These are phyloP conservation scores for Romanogobio albipinnatus DNA, from an alignment of 2,113 vertebrate species.

Conservation along the genomic window DNA sequence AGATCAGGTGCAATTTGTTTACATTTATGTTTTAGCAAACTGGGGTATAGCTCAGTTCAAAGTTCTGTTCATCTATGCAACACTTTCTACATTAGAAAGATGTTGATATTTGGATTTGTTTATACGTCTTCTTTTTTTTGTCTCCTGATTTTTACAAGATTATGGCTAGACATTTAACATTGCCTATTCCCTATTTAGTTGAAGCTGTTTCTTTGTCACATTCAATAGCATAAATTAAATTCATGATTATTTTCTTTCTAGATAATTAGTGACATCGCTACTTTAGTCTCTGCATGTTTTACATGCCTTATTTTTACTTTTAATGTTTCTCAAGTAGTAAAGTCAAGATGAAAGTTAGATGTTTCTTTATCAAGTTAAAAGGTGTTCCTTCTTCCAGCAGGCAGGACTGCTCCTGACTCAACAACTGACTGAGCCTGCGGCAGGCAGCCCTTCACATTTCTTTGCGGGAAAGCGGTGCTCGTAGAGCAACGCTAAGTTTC, in stretches of 20 bases:
- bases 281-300: background rate
- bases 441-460: constrained; percentile 57
- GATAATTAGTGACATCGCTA: background rate
- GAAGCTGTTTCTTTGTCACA: background rate
- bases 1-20: constrained; percentile 4
- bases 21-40: background rate
- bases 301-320: background rate
- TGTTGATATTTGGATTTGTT: background rate
- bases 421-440: constrained; percentile 54
- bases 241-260: background rate
- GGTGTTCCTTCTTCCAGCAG: constrained; percentile 31
- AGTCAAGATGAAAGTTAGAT: background rate
- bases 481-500: constrained; percentile 58
- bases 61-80: background rate
- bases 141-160: background rate
- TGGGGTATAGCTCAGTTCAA: background rate
- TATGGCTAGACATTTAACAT: background rate
- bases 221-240: background rate
- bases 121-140: background rate
- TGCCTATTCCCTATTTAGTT: background rate
- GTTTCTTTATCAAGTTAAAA: background rate
- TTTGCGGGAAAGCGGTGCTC: constrained; percentile 54
- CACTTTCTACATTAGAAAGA: background rate
- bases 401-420: constrained; percentile 39
- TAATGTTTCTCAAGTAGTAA: background rate